Conservation (phyloP, 2,797 vertebrate species). For the Miichthys miiuy region DNA sequence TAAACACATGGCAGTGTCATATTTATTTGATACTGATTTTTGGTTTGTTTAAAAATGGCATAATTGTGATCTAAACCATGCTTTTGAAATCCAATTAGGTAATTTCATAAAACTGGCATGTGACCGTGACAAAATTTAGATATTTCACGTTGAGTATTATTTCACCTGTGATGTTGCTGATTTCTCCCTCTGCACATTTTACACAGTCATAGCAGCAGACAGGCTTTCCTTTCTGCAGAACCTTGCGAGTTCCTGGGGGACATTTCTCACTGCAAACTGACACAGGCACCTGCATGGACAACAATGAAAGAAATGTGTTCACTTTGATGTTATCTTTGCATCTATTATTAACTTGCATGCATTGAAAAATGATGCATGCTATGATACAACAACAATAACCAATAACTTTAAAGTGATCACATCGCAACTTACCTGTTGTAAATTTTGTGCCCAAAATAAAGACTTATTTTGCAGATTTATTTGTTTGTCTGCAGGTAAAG, state of each 20-base stretch:
- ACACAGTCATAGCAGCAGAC: conserved; percentile 73
- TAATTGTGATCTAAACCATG: too few relatives aligned
- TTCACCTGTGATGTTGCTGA: conserved; percentile 72
- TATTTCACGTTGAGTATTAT: background rate
- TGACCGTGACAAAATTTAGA: background rate
- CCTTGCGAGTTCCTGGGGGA: conserved; percentile 39
- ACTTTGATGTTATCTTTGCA: background rate
- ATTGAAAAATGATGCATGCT: background rate
- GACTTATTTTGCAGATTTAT: conserved; percentile 60
- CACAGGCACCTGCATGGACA: background rate
- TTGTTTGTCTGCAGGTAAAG: conserved; percentile 59
- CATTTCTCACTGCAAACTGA: conserved; percentile 14
- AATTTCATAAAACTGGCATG: background rate
- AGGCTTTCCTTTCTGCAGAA: conserved; percentile 48
- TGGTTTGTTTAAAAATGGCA: too few relatives aligned
- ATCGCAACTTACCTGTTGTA: conserved; percentile 49
- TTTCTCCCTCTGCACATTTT: conserved; percentile 72
- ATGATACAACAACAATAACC: background rate
- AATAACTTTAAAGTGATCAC: background rate
- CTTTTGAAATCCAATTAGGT: too few relatives aligned
- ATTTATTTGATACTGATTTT: too few relatives aligned
- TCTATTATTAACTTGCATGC: background rate
- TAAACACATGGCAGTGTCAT: too few relatives aligned
- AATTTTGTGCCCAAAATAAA: conserved; percentile 71
- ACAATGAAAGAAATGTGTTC: too few relatives aligned